These are phyloP conservation scores for Equus quagga DNA, from an alignment of 2,113 vertebrate species.

Conservation along the genomic window DNA sequence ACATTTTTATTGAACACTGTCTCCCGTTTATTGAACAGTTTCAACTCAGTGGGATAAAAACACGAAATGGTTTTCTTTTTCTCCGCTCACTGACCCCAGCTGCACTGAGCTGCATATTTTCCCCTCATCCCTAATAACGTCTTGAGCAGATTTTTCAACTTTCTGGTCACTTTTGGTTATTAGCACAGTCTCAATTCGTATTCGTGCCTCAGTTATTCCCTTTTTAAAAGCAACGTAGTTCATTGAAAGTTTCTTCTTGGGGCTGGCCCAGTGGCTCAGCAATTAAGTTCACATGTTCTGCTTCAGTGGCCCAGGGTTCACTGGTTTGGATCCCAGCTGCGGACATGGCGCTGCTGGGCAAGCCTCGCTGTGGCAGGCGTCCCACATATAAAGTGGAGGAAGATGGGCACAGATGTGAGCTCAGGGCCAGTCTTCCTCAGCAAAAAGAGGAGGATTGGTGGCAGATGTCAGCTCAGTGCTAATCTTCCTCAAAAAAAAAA, in stretches of 20 bases:
- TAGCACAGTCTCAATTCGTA: neutral
- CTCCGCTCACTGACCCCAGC: neutral
- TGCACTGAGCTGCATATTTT: neutral
- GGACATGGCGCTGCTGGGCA: too few species aligned
- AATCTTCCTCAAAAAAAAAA: too few species aligned
- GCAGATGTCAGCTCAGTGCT: too few species aligned
- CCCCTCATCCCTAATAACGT: neutral
- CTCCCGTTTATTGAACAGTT: neutral
- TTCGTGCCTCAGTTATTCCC: neutral
- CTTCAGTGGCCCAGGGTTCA: too few species aligned
- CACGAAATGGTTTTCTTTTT: neutral
- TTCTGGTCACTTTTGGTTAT: neutral
- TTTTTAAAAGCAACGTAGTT: neutral
- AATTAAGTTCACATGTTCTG: too few species aligned
- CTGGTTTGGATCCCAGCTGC: too few species aligned
- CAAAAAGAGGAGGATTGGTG: too few species aligned
- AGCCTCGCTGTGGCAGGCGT: too few species aligned
- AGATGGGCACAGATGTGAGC: too few species aligned
- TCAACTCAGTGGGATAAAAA: neutral
- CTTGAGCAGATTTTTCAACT: neutral
- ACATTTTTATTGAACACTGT: neutral
- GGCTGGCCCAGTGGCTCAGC: too few species aligned
- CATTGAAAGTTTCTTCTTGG: neutral
- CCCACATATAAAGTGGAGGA: too few species aligned
- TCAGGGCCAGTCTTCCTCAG: too few species aligned